phyloP scores from a whole-genome alignment of 1,140 invertebrate genomes.

The Ceratosolen fusciceps region DNA sequence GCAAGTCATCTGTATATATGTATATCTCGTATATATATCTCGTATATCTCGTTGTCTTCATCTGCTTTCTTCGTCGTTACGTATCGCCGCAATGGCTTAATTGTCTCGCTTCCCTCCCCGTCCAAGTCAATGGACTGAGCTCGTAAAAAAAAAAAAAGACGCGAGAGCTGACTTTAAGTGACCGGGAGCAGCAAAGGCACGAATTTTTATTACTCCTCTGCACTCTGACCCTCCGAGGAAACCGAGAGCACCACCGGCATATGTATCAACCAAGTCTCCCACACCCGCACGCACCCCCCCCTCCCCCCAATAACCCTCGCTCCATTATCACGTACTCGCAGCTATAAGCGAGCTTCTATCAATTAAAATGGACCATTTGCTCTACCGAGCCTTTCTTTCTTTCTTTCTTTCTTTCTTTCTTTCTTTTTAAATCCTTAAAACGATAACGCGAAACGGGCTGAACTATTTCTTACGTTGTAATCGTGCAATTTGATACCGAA shows the following conservation, averaged over 20 bases:
- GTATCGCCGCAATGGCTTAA: background rate
- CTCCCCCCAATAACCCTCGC: background rate
- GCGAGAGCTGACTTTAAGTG: background rate
- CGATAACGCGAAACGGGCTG: too few relatives aligned
- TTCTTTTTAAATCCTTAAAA: too few relatives aligned
- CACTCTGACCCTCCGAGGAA: conserved; percentile 3
- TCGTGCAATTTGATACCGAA: too few relatives aligned
- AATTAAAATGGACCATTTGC: too few relatives aligned
- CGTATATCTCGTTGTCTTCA: background rate
- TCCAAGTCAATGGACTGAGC: background rate
- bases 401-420: too few relatives aligned
- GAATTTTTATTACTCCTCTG: background rate
- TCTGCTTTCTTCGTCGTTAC: background rate
- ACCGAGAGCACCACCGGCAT: too few relatives aligned
- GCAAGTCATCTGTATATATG: background rate
- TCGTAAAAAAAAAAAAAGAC: background rate
- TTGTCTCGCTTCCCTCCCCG: background rate
- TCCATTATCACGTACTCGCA: too few relatives aligned
- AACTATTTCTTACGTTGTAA: too few relatives aligned
- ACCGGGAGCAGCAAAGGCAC: background rate
- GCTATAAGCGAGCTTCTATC: too few relatives aligned
- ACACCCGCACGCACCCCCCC: background rate
- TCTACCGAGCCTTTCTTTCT: too few relatives aligned
- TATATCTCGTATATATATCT: background rate
- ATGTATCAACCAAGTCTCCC: background rate